These are phyloP conservation scores for Pangasius macronema DNA, from an alignment of 2,797 vertebrate species.

Conservation along the genomic window DNA sequence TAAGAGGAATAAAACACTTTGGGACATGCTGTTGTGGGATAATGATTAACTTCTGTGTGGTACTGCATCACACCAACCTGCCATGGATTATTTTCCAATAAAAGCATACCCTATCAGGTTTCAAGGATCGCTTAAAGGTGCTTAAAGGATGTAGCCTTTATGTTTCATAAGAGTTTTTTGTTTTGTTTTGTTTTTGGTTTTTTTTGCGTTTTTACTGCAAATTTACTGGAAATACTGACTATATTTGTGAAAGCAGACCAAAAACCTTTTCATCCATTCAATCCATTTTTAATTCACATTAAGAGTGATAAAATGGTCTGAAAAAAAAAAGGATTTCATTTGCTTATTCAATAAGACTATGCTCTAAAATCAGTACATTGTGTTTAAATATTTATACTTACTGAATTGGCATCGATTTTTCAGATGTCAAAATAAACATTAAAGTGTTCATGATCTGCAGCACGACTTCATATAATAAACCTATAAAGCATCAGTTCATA, in stretches of 20 bases:
- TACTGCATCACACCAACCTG: background rate
- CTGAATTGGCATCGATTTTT: background rate
- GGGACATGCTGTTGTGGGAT: background rate
- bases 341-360: background rate
- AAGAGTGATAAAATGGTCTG: background rate
- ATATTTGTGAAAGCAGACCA: background rate
- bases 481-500: conserved; percentile 4
- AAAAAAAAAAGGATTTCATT: background rate
- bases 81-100: background rate
- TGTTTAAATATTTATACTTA: conserved; percentile 18
- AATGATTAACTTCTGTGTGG: background rate
- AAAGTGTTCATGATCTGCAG: background rate
- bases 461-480: conserved; percentile 1
- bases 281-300: background rate
- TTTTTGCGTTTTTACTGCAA: background rate
- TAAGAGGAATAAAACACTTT: background rate
- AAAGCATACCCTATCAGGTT: background rate
- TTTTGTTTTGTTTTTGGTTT: too few species aligned
- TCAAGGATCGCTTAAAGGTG: background rate
- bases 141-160: background rate
- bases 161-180: background rate
- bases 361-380: background rate
- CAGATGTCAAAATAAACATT: background rate
- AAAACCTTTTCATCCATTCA: background rate
- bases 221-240: background rate